Conservation (phyloP, 2,797 vertebrate genomes). For the Gorsachius magnificus region DNA sequence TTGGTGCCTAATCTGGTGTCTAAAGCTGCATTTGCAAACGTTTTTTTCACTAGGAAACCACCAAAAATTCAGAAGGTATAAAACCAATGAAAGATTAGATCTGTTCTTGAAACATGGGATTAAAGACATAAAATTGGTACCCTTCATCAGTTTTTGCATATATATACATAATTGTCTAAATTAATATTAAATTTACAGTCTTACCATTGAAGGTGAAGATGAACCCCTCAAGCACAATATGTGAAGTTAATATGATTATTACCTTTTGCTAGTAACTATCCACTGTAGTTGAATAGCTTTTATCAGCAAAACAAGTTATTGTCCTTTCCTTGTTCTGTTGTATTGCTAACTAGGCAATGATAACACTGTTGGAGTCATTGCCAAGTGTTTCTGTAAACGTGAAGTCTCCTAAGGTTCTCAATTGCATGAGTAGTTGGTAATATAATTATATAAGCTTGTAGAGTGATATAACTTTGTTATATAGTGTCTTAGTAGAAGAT, state of each 20-base stretch:
- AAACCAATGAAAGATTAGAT: background rate
- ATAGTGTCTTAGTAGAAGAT: background rate
- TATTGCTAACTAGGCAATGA: background rate
- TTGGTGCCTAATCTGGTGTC: background rate
- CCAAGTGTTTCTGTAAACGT: background rate
- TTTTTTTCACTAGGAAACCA: background rate
- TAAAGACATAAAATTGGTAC: background rate
- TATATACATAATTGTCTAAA: background rate
- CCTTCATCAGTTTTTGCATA: background rate
- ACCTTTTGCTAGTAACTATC: background rate
- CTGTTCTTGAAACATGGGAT: background rate
- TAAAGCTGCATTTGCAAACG: background rate
- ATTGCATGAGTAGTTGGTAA: background rate
- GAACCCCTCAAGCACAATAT: background rate
- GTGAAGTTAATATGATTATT: background rate
- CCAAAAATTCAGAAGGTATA: background rate
- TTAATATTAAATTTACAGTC: background rate
- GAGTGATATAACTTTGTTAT: background rate
- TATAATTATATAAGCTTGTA: background rate
- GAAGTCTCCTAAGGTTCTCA: background rate
- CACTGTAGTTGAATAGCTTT: background rate
- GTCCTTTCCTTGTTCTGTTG: background rate
- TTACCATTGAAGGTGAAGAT: background rate
- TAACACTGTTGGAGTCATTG: background rate
- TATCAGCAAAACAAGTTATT: background rate